Conservation (phyloP, 2,113 vertebrate genomes). For the Coptodon rendalli region DNA sequence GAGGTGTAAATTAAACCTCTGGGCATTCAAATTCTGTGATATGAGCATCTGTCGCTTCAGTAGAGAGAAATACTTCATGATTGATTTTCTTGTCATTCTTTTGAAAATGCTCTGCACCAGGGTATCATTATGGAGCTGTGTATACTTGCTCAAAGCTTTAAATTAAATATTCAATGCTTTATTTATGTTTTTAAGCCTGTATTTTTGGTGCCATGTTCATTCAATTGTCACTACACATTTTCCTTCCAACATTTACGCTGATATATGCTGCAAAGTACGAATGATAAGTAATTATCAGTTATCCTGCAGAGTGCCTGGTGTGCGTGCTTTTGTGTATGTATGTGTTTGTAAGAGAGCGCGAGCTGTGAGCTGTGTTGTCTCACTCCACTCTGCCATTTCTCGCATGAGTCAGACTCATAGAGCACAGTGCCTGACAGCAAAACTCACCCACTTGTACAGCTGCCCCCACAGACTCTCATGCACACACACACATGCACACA, state of each 20-base stretch:
- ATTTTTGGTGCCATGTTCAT: not conserved
- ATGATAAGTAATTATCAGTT: constrained; percentile 13
- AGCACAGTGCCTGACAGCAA: constrained; percentile 62
- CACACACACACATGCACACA: not conserved
- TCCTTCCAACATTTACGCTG: not conserved
- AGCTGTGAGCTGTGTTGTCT: constrained; percentile 39
- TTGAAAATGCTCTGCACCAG: not conserved
- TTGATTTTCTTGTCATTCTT: not conserved
- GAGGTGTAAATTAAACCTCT: constrained; percentile 31
- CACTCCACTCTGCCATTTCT: constrained; percentile 42
- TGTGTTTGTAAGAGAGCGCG: not conserved
- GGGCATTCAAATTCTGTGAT: not conserved
- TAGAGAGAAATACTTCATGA: constrained; percentile 7
- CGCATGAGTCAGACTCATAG: constrained; percentile 56
- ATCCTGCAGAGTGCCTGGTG: not conserved
- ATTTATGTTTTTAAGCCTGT: not conserved
- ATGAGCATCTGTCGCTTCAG: not conserved
- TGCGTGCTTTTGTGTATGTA: not conserved
- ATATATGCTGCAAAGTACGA: not conserved
- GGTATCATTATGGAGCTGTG: constrained; percentile 15
- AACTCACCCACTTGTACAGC: constrained; percentile 65
- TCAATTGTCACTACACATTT: not conserved
- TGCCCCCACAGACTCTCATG: constrained; percentile 44
- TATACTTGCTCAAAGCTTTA: not conserved
- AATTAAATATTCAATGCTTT: constrained; percentile 5